A percentile compares a stretch with the other conserved stretches of the same genome.
Evolutionary conservation across 1,140 invertebrate species (phyloP).

Genomic region (Drosophila persimilis): DNA sequence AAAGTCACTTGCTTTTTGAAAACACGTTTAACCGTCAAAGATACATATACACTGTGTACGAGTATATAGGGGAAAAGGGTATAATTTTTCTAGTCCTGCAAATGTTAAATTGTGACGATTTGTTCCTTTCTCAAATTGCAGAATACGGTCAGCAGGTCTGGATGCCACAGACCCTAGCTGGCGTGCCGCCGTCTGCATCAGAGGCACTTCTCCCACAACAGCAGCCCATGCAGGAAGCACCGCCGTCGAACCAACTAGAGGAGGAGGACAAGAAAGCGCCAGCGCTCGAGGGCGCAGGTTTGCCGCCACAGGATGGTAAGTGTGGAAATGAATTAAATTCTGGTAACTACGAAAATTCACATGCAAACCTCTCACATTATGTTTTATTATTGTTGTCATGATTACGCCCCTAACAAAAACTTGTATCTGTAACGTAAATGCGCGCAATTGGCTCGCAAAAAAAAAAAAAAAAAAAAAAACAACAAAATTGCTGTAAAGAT

Average conservation of each 20-base stretch:
- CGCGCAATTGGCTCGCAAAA: slow-evolving; percentile 26
- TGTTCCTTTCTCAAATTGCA: neutral
- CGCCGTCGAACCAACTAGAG: slow-evolving; percentile 15
- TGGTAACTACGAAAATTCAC: slow-evolving; percentile 67
- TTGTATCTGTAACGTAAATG: slow-evolving; percentile 48
- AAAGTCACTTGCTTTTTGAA: slow-evolving; percentile 4
- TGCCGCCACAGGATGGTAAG: slow-evolving; percentile 71
- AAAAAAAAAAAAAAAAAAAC: slow-evolving; percentile 32
- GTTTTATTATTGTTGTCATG: slow-evolving; percentile 79
- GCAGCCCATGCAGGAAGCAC: slow-evolving; percentile 14
- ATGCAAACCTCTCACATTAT: slow-evolving; percentile 79
- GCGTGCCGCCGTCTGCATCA: slow-evolving; percentile 28
- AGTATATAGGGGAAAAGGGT: no score
- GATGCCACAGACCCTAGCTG: slow-evolving; percentile 50
- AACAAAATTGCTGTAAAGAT: slow-evolving; percentile 54
- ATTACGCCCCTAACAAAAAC: slow-evolving; percentile 56
- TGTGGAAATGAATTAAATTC: slow-evolving; percentile 67
- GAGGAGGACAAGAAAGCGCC: slow-evolving; percentile 44
- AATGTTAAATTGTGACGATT: no score
- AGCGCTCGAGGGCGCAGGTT: slow-evolving; percentile 69
- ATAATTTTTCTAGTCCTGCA: no score
- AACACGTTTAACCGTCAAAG: neutral
- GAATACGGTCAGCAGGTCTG: slow-evolving; percentile 74
- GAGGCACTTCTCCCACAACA: slow-evolving; percentile 39
- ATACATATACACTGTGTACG: no score